Base-by-base conservation (phyloP, 1,140 invertebrate genomes). In the Octopus sinensis region DNA sequence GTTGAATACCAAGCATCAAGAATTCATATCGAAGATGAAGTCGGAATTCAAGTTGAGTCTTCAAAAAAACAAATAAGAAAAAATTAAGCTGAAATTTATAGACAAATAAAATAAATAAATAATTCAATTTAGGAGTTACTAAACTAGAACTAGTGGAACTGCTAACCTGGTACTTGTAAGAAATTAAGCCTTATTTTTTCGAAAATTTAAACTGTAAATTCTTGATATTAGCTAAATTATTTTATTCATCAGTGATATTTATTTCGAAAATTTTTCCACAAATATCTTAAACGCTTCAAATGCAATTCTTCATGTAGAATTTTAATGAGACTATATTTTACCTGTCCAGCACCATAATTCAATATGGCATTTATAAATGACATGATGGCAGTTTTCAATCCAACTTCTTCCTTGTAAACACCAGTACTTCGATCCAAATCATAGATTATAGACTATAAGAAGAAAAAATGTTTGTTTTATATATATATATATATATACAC, bases 291-390 rank as follows among this genome's bases (percentile, higher is more conserved):
- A 43, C 1, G 30, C 30, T 43, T 43, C 3, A 43, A 43, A 43
- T 43, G 30, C 3, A 43, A 43, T 43, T 43, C 30, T 43, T 43
- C 30, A 43, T 43, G 30, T 43, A 43, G 30, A 43, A 43, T 43
- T 43, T 43, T 43, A 43, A 43, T 43, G 30, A 43, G 0, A 43
- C 30, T 17, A 12, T 7, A 54, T 62, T 79, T 80, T 81, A 92
- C 92, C 91, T 98, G 96, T 3, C 98, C 97, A 4, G 96, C 95
- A 2, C 97, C 97, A 87, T 98, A 99, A 90, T 97, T 97, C 4
- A 99, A 92, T 0, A 99, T 95, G 4, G 98, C 97, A 90, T 99
- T 99, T 56, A 99, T 94, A 86, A 99, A 98, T 2, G 96, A 98
- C 97, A 99, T 98, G 78, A 99, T 96, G 6, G 97, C 97, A 0